These are phyloP conservation scores for Odontocolon sp. DNA, from an alignment of 2,888 invertebrate species.

Conservation along the genomic window DNA sequence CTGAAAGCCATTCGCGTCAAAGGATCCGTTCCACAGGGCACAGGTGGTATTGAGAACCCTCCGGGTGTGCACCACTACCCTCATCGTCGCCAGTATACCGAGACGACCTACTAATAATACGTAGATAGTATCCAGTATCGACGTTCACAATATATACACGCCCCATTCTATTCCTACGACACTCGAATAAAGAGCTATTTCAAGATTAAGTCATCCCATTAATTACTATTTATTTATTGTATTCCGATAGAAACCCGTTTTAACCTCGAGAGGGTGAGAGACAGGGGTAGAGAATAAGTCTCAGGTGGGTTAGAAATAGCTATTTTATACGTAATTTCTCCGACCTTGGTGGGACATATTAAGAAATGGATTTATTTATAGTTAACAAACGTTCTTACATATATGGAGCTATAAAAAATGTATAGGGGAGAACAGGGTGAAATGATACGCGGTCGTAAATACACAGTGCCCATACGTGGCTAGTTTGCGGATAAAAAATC, in stretches of 20 bases:
- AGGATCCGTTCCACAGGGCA: slow-evolving; percentile 8
- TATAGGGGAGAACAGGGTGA: too few species aligned
- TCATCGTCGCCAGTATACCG: background rate
- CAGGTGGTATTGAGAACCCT: slow-evolving; percentile 15
- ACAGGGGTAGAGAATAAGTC: slow-evolving; percentile 8
- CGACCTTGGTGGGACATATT: too few species aligned
- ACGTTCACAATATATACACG: background rate
- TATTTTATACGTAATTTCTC: too few species aligned
- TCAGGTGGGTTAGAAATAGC: too few species aligned
- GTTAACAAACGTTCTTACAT: too few species aligned
- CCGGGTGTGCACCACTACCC: background rate
- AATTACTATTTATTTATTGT: slow-evolving; percentile 16
- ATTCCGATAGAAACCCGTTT: background rate
- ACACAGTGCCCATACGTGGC: too few species aligned
- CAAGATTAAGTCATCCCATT: slow-evolving; percentile 11
- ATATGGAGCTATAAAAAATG: too few species aligned
- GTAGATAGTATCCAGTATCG: background rate
- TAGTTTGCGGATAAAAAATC: too few species aligned
- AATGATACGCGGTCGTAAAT: too few species aligned
- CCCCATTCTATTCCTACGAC: background rate
- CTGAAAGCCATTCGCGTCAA: slow-evolving; percentile 46
- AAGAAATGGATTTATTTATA: too few species aligned
- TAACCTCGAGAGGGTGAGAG: background rate
- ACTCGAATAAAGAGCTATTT: background rate
- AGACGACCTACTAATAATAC: slow-evolving; percentile 2